Percentiles rank a stretch among this genome's conserved stretches.
phyloP scores from a whole-genome alignment of 1,140 invertebrate genomes.

The Vanessa atalanta region DNA sequence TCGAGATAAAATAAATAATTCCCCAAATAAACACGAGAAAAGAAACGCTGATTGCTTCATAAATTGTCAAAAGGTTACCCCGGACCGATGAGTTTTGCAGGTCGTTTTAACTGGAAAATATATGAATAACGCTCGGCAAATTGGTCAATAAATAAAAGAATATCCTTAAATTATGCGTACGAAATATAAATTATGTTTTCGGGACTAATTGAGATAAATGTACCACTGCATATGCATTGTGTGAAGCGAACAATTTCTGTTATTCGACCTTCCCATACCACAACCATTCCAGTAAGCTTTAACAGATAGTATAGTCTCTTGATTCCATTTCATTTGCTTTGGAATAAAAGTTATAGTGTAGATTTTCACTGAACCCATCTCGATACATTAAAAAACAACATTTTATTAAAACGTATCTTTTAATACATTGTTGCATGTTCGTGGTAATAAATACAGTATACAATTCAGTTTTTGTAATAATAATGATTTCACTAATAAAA shows the following conservation, averaged over 20 bases:
- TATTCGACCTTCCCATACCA: not conserved
- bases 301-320: not conserved
- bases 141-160: constrained; percentile 66
- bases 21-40: constrained; percentile 57
- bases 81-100: constrained; percentile 55
- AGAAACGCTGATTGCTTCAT: constrained; percentile 71
- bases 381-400: not conserved
- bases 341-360: too few species aligned
- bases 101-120: constrained; percentile 52
- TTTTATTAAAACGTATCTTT: not conserved
- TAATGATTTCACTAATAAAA: too few species aligned
- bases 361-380: too few species aligned
- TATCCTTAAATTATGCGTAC: constrained; percentile 44
- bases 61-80: constrained; percentile 69
- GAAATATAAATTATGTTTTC: constrained; percentile 52
- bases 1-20: constrained; percentile 68
- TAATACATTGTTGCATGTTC: too few species aligned
- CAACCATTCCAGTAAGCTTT: not conserved
- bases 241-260: constrained; percentile 19
- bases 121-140: constrained; percentile 64
- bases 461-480: too few species aligned
- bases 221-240: constrained; percentile 33
- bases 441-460: too few species aligned
- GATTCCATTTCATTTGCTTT: too few species aligned
- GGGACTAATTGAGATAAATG: constrained; percentile 63